Evolutionary conservation across 1,140 invertebrate species (phyloP).

Genomic region (Arctopsyche grandis): DNA sequence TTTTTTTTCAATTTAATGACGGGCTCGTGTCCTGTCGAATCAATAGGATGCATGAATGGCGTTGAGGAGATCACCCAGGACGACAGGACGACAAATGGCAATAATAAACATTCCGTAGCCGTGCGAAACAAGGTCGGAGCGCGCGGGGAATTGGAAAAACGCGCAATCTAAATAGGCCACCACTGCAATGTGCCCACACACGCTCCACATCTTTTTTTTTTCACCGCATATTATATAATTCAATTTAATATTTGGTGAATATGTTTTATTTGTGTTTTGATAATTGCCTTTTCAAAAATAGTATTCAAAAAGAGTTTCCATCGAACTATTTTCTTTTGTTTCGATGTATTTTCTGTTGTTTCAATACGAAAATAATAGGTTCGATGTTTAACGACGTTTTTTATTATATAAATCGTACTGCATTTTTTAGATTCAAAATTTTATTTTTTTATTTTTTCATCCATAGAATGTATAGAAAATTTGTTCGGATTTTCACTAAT

Average conservation of each 20-base stretch:
- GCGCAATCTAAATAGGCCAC: constrained; percentile 37
- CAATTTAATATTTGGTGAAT: background rate
- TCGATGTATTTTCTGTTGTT: too few species aligned
- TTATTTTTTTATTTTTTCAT: too few species aligned
- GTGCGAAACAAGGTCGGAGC: constrained; percentile 10
- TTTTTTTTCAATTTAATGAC: background rate
- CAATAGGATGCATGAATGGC: background rate
- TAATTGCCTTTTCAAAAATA: too few species aligned
- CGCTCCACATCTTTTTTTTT: constrained; percentile 26
- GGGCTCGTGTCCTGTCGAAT: too few species aligned
- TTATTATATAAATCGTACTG: too few species aligned
- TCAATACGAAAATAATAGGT: too few species aligned
- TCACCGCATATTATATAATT: constrained; percentile 18
- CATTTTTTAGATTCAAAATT: too few species aligned
- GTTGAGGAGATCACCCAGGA: background rate
- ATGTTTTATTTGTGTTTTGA: background rate
- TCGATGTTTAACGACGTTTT: too few species aligned
- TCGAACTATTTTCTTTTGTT: too few species aligned
- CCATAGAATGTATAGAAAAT: too few species aligned
- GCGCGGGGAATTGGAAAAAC: constrained; percentile 7
- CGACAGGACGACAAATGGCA: background rate
- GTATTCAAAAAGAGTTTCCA: too few species aligned
- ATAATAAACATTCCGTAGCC: constrained; percentile 1
- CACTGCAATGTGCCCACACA: constrained; percentile 8
- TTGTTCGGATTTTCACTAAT: too few species aligned